Conservation (phyloP, 2,888 invertebrate genomes). For the Neuroscelio doddi region DNA sequence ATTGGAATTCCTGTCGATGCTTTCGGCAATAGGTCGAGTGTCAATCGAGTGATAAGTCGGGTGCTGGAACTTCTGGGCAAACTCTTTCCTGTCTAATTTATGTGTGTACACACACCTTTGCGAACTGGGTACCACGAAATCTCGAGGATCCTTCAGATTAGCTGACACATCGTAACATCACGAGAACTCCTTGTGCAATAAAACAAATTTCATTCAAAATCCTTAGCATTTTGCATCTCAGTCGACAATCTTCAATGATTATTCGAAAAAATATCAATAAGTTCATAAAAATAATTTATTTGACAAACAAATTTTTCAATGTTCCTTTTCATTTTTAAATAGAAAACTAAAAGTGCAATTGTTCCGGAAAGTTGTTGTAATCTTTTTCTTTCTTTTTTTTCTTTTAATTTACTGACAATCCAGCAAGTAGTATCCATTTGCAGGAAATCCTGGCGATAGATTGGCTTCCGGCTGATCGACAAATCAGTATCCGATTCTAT, state of each 20-base stretch:
- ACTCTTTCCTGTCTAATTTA: constrained; percentile 51
- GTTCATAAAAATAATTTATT: too few relatives aligned
- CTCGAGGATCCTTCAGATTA: constrained; percentile 35
- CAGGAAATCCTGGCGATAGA: constrained; percentile 49
- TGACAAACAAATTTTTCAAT: too few relatives aligned
- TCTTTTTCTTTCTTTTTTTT: too few relatives aligned
- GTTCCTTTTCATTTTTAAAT: too few relatives aligned
- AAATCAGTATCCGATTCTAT: constrained; percentile 30
- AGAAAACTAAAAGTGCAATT: too few relatives aligned
- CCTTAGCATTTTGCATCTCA: constrained; percentile 11
- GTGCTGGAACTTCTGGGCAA: constrained; percentile 4
- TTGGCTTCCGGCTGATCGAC: constrained; percentile 47
- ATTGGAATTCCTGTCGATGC: constrained; percentile 27
- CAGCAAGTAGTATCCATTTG: constrained; percentile 36
- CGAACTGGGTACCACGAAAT: constrained; percentile 40
- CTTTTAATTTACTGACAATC: constrained; percentile 35
- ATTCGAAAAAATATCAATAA: too few relatives aligned
- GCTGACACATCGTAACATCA: constrained; percentile 44
- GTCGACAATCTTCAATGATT: too few relatives aligned
- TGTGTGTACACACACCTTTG: constrained; percentile 49
- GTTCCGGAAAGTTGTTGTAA: too few relatives aligned
- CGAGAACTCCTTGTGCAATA: constrained; percentile 34
- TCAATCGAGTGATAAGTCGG: constrained; percentile 37
- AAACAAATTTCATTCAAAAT: constrained; percentile 42
- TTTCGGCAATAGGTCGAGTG: constrained; percentile 44